phyloP scores from a whole-genome alignment of 2,113 vertebrate genomes.

The Sylvilagus bachmani region DNA sequence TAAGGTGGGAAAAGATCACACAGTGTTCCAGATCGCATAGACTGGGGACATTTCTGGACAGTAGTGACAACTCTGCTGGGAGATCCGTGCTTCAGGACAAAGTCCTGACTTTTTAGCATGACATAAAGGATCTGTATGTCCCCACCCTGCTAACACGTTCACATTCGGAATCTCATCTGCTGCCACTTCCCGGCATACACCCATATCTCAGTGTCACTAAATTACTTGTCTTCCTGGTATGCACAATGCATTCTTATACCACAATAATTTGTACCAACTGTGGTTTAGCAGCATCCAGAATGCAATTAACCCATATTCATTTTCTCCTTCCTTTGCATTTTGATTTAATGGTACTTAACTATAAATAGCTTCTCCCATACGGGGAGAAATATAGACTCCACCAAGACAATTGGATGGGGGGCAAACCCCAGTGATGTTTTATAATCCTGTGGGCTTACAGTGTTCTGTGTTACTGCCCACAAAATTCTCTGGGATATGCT shows the following conservation, averaged over 20 bases:
- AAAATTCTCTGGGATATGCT: neutral
- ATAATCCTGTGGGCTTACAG: neutral
- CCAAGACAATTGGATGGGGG: constrained; percentile 18
- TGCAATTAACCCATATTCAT: constrained; percentile 67
- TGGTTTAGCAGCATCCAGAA: constrained; percentile 47
- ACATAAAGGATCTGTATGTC: neutral
- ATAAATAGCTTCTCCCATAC: constrained; percentile 59
- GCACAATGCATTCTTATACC: constrained; percentile 17
- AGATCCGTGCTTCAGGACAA: neutral
- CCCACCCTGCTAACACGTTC: neutral
- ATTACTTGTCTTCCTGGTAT: constrained; percentile 45
- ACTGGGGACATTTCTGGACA: neutral
- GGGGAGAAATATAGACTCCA: constrained; percentile 42
- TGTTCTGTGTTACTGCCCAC: neutral
- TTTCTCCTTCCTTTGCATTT: constrained; percentile 74
- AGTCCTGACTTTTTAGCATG: neutral
- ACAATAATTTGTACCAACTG: constrained; percentile 62
- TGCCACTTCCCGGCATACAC: neutral
- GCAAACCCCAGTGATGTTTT: neutral
- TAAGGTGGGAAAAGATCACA: neutral
- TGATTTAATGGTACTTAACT: constrained; percentile 74
- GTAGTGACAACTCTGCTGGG: neutral
- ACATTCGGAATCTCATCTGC: neutral
- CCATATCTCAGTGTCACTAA: neutral
- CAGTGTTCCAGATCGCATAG: neutral